phyloP scores from a whole-genome alignment of 2,797 vertebrate genomes.

The Pyrocephalus nanus region DNA sequence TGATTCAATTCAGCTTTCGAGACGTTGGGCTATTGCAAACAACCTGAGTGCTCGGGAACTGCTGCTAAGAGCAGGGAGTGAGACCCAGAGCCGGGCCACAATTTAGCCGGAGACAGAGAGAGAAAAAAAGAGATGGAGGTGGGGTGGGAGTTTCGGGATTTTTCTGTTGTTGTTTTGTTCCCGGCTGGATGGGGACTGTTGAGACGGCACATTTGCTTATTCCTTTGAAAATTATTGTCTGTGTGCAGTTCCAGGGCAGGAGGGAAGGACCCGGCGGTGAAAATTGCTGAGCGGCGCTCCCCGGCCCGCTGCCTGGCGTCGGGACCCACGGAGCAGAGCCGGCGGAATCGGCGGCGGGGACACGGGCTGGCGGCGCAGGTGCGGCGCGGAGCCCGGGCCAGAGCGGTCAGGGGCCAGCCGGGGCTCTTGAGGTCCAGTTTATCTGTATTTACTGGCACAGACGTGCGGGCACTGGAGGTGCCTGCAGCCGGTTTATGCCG shows the following conservation, averaged over 20 bases:
- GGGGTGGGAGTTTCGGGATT: slow-evolving; percentile 3
- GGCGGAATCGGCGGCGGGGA: neutral
- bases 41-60: neutral
- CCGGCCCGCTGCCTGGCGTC: neutral
- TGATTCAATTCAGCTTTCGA: neutral
- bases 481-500: neutral
- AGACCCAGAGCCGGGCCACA: neutral
- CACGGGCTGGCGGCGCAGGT: neutral
- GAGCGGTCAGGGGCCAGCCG: neutral
- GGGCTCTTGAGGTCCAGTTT: neutral
- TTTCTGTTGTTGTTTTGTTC: neutral
- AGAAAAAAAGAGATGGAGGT: neutral
- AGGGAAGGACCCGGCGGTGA: neutral
- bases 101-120: neutral
- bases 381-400: neutral
- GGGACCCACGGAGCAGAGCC: neutral
- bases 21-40: neutral
- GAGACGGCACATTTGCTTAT: neutral
- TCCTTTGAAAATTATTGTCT: neutral
- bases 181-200: neutral
- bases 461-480: neutral
- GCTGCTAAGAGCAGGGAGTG: neutral
- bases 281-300: neutral
- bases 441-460: neutral
- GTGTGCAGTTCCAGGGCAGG: neutral